A percentile compares a stretch with the other conserved stretches of the same genome.
phyloP scores from a whole-genome alignment of 2,113 vertebrate genomes.

The Pomatorhinus ruficollis region DNA sequence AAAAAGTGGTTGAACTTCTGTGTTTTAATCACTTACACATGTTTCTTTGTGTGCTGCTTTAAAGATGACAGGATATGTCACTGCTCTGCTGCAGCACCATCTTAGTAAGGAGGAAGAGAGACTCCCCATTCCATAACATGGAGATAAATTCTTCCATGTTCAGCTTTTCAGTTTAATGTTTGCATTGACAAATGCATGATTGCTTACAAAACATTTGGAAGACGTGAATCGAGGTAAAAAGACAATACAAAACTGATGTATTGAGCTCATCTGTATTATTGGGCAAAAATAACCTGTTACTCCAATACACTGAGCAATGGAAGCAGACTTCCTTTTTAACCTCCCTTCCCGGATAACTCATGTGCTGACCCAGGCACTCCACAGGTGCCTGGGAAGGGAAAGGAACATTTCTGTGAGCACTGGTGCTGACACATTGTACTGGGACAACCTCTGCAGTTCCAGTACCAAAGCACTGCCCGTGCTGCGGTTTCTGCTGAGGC shows the following conservation, averaged over 20 bases:
- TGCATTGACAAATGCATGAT: neutral
- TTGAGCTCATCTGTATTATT: neutral
- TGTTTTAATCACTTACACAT: neutral
- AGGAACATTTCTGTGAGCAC: neutral
- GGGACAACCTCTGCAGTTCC: neutral
- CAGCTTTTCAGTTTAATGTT: neutral
- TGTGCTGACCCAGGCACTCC: neutral
- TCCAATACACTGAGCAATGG: neutral
- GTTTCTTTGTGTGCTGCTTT: neutral
- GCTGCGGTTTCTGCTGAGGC: neutral
- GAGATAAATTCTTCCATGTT: neutral
- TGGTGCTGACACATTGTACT: neutral
- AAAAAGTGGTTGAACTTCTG: neutral
- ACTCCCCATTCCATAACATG: neutral
- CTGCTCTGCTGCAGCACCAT: neutral
- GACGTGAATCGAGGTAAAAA: neutral
- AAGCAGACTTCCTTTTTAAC: neutral
- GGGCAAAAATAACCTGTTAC: neutral
- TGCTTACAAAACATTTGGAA: neutral
- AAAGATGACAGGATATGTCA: neutral
- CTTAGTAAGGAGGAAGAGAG: neutral
- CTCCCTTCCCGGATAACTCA: neutral
- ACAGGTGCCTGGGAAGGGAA: neutral
- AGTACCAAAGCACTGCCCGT: accelerated
- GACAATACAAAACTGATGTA: neutral